Evolutionary conservation across 2,888 invertebrate genomes (phyloP).

Genomic region (Conomelus anceps): DNA sequence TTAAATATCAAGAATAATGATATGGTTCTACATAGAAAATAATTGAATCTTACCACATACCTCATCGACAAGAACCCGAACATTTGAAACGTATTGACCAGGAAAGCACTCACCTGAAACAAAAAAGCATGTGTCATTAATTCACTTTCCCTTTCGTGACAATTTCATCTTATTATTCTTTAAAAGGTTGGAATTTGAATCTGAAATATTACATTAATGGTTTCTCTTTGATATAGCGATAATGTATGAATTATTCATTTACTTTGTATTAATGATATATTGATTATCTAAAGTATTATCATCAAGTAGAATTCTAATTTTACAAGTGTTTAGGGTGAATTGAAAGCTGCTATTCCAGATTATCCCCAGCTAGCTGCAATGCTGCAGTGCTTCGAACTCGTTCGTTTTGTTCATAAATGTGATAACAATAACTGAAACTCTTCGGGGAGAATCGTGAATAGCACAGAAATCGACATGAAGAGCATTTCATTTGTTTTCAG

Average conservation of each 20-base stretch:
- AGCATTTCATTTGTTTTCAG: neutral
- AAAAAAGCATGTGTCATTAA: neutral
- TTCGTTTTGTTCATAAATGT: neutral
- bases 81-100: no score
- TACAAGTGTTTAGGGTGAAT: neutral
- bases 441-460: neutral
- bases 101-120: neutral
- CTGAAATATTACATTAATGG: no score
- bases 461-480: neutral
- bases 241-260: no score
- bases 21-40: no score
- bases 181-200: no score
- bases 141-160: no score
- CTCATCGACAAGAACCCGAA: no score
- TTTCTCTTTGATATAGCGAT: no score
- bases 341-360: neutral
- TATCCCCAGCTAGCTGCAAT: neutral
- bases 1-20: no score
- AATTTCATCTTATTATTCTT: no score
- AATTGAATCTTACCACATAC: no score
- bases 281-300: neutral
- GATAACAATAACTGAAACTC: neutral
- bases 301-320: neutral
- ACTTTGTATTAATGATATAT: no score
- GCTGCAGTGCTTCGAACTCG: neutral